A percentile compares a stretch with the other conserved stretches of the same genome.
These are phyloP conservation scores for Drosophila nr. perissopoda DNA, from an alignment of 2,888 invertebrate genomes.

Conservation along the genomic window DNA sequence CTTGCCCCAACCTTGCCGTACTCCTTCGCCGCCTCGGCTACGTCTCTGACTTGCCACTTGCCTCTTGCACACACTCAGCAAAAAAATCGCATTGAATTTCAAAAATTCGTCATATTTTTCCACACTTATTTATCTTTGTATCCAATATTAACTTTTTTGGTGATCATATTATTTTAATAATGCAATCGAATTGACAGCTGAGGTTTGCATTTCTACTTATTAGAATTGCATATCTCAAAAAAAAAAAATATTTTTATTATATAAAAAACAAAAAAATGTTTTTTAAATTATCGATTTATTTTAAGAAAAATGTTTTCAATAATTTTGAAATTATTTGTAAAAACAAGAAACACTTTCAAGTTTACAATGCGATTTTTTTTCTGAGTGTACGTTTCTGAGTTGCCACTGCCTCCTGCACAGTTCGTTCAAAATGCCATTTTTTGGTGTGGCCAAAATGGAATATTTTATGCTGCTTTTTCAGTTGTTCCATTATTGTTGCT, in stretches of 20 bases:
- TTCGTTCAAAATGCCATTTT: conserved; percentile 10
- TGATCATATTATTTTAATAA: background rate
- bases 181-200: background rate
- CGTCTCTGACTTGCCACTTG: background rate
- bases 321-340: background rate
- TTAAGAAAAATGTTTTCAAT: background rate
- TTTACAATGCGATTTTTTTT: background rate
- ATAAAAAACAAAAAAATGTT: background rate
- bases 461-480: conserved; percentile 7
- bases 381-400: background rate
- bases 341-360: background rate
- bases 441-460: conserved; percentile 1
- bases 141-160: background rate
- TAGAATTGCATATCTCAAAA: background rate
- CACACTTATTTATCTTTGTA: background rate
- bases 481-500: conserved; percentile 11
- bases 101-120: background rate
- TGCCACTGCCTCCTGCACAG: conserved; percentile 1
- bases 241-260: background rate
- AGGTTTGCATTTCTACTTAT: background rate
- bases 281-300: background rate
- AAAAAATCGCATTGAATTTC: background rate
- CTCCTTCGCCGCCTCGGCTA: background rate
- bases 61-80: background rate
- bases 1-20: conserved; percentile 1